Evolutionary conservation across 2,888 invertebrate genomes (phyloP), one percentile per base, ranked within the genome.

Genomic region (Ormia ochracea): DNA sequence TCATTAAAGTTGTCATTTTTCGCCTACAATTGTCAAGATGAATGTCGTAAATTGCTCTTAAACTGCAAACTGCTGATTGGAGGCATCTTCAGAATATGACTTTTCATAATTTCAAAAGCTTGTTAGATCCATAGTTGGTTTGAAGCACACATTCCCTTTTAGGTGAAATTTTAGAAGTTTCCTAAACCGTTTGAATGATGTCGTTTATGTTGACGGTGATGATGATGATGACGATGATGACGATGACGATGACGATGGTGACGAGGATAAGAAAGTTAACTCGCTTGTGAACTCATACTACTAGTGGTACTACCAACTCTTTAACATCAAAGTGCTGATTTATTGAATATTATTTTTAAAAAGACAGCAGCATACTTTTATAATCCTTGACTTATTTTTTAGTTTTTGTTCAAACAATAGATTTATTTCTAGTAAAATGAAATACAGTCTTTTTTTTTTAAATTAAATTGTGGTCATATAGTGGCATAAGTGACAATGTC

Each of bases 271-370:
- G 56, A 61, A 76, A 79, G 65, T 74, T 31, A 66, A 48, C 19
- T 52, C 2, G 12, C 28, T 45, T 43, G 4, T 23, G 2, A 61
- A 54, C n/a, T 63, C 23, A 17, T 68, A 31, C 58, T 36, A 50
- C 41, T n/a, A n/a, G n/a, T 31, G 50, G 14, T 28, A 45, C 74
- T 41, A 50, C 5, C 31, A 50, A 50, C 58, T 74, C 41, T 58
- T 36, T 23, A 74, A 74, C 68, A 69, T 76, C 54, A 61, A 73
- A 75, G 73, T 76, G 77, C 83, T 83, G 83, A 83, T 83, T 83
- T 83, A 83, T 83, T 83, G 82, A 82, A 83, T 82, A 83, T 82
- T 82, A 83, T 82, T 82, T 78, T 61, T 61, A 78, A 81, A 61
- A 73, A 70, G 82, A 83, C 82, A 83, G 81, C 82, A 81, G 81